phyloP scores from a whole-genome alignment of 2,888 invertebrate genomes.

The Oscheius sp. region DNA sequence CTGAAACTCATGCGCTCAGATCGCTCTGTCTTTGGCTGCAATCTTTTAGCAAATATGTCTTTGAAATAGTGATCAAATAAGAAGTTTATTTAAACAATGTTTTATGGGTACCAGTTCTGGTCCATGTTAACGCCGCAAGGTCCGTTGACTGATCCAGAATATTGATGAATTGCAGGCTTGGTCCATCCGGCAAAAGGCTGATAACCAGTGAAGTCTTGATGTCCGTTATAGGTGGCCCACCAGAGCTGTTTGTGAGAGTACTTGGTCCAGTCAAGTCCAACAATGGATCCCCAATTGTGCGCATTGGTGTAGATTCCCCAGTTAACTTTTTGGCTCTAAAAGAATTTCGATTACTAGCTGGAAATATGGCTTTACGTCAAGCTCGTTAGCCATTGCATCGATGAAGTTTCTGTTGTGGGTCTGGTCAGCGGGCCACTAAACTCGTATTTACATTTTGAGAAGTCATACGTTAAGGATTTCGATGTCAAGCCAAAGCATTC shows the following conservation, averaged over 20 bases:
- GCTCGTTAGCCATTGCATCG: slow-evolving; percentile 30
- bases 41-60: no score
- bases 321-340: slow-evolving; percentile 28
- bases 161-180: slow-evolving; percentile 47
- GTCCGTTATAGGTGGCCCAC: slow-evolving; percentile 56
- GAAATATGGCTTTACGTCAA: background rate
- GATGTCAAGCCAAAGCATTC: slow-evolving; percentile 47
- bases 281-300: slow-evolving; percentile 56
- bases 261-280: slow-evolving; percentile 50
- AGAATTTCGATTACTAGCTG: background rate
- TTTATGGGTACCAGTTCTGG: slow-evolving; percentile 37
- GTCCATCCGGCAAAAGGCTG: slow-evolving; percentile 49
- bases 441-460: background rate
- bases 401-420: slow-evolving; percentile 27
- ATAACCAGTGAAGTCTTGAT: slow-evolving; percentile 31
- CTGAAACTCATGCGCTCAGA: no score
- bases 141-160: slow-evolving; percentile 41
- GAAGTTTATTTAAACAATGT: background rate
- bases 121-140: slow-evolving; percentile 53
- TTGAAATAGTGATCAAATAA: no score
- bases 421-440: slow-evolving; percentile 31
- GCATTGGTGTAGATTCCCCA: slow-evolving; percentile 54
- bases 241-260: slow-evolving; percentile 44
- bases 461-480: slow-evolving; percentile 33
- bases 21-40: no score